Evolutionary conservation across 2,888 invertebrate species (phyloP), one percentile per base, ranked within the genome.

Genomic region (Thelaira solivaga): DNA sequence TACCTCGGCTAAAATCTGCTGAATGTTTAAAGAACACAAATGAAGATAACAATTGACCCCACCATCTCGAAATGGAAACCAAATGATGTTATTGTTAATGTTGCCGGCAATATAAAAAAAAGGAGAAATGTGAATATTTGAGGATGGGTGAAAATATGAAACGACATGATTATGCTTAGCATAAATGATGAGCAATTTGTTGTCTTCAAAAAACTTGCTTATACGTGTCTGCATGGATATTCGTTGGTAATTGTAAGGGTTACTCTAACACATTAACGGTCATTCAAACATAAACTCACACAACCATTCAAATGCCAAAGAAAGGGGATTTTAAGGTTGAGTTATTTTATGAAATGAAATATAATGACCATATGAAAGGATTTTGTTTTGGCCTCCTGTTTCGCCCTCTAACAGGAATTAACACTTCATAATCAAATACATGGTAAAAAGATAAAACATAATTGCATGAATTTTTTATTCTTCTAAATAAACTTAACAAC

Each of bases 151-250:
- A 59, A 36, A 74, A 43, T 67, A 45, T 61, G 51, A 67, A 71
- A 36, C 11, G 36, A 16, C 34, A 7, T 62, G 77, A 68, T 68
- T 73, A 73, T 77, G 77, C 62, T 68, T 45, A 45, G 68, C 77
- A 73, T 77, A 77, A 69, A 53, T 73, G 73, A 77, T 73, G 73
- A 73, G 73, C 49, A 77, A 73, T 51, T 68, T 43, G 34, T 51
- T 49, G 31, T 53, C 26, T 22, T 24, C 16, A 20, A 10, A 22
- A 1, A 53, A 8, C 45, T 41, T 55, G 18, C 29, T 55, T 43
- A 49, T 36, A 16, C 20, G 13, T 57, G 57, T 39, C 8, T 13
- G 4, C 11, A 10, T 36, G 16, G 5, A 10, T 36, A n/a, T 16
- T 11, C 6, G 43, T 55, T 31, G 4, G 16, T 31, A 10, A 26